Conservation (phyloP, 2,888 invertebrate genomes). For the Orthosia gracilis region DNA sequence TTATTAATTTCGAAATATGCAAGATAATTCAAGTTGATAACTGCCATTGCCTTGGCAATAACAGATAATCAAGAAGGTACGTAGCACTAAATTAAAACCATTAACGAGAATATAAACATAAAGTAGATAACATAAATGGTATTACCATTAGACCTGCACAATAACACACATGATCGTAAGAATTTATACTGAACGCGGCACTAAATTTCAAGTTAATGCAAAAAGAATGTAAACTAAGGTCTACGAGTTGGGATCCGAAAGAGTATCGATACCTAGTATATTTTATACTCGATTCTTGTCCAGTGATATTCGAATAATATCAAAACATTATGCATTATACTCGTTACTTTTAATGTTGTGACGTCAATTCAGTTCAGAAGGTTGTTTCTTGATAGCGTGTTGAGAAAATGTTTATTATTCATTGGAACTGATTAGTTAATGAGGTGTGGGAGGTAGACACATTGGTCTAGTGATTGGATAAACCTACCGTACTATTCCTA, state of each 20-base stretch:
- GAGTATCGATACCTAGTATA: conserved; percentile 14
- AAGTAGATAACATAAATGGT: conserved; percentile 47
- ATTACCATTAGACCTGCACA: conserved; percentile 53
- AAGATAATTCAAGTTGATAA: conserved; percentile 19
- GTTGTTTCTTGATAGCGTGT: background rate
- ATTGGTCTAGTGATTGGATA: background rate
- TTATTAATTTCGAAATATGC: conserved; percentile 34
- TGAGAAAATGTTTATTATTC: conserved; percentile 6
- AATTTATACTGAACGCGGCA: conserved; percentile 59
- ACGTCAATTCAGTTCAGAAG: background rate
- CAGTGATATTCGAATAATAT: conserved; percentile 4
- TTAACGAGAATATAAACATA: conserved; percentile 49
- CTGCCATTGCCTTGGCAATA: conserved; percentile 43
- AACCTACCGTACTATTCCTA: too few species aligned
- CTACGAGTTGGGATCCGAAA: conserved; percentile 13
- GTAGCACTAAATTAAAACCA: conserved; percentile 40
- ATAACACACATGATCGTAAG: conserved; percentile 49
- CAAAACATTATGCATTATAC: conserved; percentile 16
- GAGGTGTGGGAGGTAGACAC: background rate
- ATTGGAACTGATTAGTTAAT: background rate
- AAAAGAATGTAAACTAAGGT: conserved; percentile 57
- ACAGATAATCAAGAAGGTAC: conserved; percentile 49
- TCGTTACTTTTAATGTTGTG: conserved; percentile 7
- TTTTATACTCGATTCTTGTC: conserved; percentile 19
- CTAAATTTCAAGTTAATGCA: conserved; percentile 54